A percentile compares a stretch with the other conserved stretches of the same genome.
phyloP scores from a whole-genome alignment of 2,113 vertebrate genomes.

The Albula goreensis region DNA sequence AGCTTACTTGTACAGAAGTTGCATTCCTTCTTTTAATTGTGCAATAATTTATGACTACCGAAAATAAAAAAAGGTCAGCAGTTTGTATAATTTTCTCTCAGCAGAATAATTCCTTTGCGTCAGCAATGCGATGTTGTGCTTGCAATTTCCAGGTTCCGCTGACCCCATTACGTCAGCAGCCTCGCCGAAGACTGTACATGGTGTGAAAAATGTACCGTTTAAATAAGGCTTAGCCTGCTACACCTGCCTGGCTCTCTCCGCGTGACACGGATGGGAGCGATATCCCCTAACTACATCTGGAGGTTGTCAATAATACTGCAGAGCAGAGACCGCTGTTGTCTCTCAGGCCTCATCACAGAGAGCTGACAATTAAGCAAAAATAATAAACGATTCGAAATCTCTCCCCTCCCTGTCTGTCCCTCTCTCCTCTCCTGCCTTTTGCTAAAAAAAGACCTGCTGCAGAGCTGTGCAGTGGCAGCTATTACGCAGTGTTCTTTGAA shows the following conservation, averaged over 20 bases:
- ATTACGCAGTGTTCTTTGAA: conserved; percentile 40
- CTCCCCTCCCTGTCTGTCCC: neutral
- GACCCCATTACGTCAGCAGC: conserved; percentile 56
- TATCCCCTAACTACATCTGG: conserved; percentile 36
- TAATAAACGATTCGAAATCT: conserved; percentile 18
- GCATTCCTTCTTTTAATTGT: neutral
- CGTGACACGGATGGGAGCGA: conserved; percentile 10
- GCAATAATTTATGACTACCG: conserved; percentile 2
- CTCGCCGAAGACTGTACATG: conserved; percentile 35
- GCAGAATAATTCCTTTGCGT: conserved; percentile 31
- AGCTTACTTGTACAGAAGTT: conserved; percentile 25
- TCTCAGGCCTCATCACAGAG: conserved; percentile 3
- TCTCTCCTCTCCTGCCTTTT: neutral
- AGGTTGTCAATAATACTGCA: conserved; percentile 33
- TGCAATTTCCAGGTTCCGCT: conserved; percentile 29
- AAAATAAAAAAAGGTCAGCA: conserved; percentile 22
- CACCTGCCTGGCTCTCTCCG: conserved; percentile 40
- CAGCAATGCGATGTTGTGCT: conserved; percentile 5
- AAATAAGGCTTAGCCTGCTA: conserved; percentile 38
- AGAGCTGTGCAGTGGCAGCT: conserved; percentile 33
- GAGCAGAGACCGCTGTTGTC: neutral
- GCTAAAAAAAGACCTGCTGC: conserved; percentile 21
- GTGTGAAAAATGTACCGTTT: conserved; percentile 43
- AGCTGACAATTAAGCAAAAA: conserved; percentile 23
- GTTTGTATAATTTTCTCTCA: neutral